These are phyloP conservation scores for Lasioglossum baleicum DNA, from an alignment of 1,140 invertebrate genomes.

Conservation along the genomic window DNA sequence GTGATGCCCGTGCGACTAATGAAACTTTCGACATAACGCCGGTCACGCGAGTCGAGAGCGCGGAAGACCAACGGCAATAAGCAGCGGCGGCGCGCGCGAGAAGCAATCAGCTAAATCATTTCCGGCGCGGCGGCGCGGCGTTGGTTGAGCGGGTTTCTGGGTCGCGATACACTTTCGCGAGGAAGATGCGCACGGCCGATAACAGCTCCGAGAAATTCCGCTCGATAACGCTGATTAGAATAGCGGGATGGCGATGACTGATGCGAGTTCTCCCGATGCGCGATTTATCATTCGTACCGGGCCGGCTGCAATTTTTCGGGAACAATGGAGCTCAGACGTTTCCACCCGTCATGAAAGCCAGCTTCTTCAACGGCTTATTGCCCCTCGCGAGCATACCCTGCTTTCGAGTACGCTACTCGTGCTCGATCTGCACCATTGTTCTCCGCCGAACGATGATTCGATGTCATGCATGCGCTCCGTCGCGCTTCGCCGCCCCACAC, in stretches of 20 bases:
- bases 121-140: conserved; percentile 28
- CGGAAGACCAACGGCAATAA: conserved; percentile 11
- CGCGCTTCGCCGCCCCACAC: not conserved
- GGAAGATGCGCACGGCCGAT: conserved; percentile 15
- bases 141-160: conserved; percentile 19
- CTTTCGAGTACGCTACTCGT: not conserved
- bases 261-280: not conserved
- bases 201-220: not conserved
- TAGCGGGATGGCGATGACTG: conserved; percentile 12
- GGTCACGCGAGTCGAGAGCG: conserved; percentile 10
- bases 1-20: conserved; percentile 49
- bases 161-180: conserved; percentile 41
- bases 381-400: not conserved
- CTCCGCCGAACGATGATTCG: not conserved
- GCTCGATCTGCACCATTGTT: not conserved
- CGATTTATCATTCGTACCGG: conserved; percentile 15
- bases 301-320: conserved; percentile 8
- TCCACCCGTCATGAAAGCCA: not conserved
- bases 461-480: not conserved
- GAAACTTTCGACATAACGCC: conserved; percentile 31
- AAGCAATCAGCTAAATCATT: conserved; percentile 53
- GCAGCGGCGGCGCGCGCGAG: conserved; percentile 20
- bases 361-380: not conserved
- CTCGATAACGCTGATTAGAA: conserved; percentile 9
- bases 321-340: conserved; percentile 1